Percentiles rank a stretch among this genome's conserved stretches.
phyloP scores from a whole-genome alignment of 2,888 invertebrate genomes.

The Agrenia bidenticulata region DNA sequence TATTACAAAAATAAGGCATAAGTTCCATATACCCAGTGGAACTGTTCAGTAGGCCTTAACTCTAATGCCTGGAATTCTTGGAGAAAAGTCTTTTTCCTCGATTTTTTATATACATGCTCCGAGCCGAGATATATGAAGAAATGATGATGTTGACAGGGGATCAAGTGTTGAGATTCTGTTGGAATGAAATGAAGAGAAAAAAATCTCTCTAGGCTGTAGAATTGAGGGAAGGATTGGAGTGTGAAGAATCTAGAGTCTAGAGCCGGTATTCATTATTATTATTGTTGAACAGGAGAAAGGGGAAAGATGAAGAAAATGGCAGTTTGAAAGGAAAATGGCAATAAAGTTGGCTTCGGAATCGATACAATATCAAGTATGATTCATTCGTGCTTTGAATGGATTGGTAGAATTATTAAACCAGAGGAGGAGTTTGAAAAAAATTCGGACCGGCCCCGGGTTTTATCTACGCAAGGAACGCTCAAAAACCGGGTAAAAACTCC shows the following conservation, averaged over 20 bases:
- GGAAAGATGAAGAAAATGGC: slow-evolving; percentile 39
- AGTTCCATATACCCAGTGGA: too few species aligned
- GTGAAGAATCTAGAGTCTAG: not conserved
- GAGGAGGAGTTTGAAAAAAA: slow-evolving; percentile 53
- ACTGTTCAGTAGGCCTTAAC: too few species aligned
- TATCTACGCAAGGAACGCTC: slow-evolving; percentile 21
- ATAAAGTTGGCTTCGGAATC: slow-evolving; percentile 29
- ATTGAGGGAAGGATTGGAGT: not conserved
- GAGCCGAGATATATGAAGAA: too few species aligned
- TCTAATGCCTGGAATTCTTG: too few species aligned
- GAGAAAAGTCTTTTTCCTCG: too few species aligned
- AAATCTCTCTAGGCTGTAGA: too few species aligned
- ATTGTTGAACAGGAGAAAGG: not conserved
- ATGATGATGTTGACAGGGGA: too few species aligned
- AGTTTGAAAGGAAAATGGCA: slow-evolving; percentile 45
- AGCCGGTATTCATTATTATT: too few species aligned
- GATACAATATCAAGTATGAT: slow-evolving; percentile 41
- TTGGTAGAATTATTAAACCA: slow-evolving; percentile 53
- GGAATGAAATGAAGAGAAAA: too few species aligned
- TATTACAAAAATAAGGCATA: too few species aligned
- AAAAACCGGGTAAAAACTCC: slow-evolving; percentile 11
- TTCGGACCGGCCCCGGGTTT: slow-evolving; percentile 47
- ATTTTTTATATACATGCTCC: too few species aligned
- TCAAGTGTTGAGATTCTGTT: too few species aligned
- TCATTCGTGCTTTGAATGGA: slow-evolving; percentile 51